Evolutionary conservation across 2,113 vertebrate genomes (phyloP).

Genomic region (Anser brachyrhynchus): DNA sequence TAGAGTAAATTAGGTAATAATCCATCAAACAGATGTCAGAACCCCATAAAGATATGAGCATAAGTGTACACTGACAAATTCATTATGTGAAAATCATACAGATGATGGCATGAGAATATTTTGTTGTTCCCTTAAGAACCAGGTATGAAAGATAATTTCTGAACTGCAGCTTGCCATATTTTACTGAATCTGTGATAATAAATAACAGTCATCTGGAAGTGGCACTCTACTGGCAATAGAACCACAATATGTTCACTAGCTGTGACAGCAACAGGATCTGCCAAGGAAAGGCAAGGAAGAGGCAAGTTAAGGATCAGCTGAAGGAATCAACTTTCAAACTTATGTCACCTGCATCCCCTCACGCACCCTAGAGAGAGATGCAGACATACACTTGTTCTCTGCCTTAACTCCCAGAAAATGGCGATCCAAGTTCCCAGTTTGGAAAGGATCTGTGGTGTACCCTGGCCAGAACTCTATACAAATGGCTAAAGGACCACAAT

Average conservation of each 20-base stretch:
- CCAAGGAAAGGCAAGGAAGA: background rate
- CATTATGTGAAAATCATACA: background rate
- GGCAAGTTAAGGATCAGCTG: background rate
- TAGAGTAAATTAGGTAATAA: conserved; percentile 58
- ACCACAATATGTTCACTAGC: background rate
- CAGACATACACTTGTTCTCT: background rate
- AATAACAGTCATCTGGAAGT: conserved; percentile 8
- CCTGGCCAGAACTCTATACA: background rate
- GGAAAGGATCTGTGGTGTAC: background rate
- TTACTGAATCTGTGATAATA: conserved; percentile 27
- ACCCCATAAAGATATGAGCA: background rate
- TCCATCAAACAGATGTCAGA: conserved; percentile 32
- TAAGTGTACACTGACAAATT: conserved; percentile 7
- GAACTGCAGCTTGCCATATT: conserved; percentile 12
- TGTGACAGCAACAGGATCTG: background rate
- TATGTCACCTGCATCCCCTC: background rate
- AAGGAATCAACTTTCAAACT: background rate
- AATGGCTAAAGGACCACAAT: background rate
- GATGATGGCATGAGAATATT: background rate
- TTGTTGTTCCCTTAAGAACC: background rate
- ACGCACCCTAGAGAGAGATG: background rate
- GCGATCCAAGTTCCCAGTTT: background rate
- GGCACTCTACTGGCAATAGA: background rate
- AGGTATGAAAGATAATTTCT: conserved; percentile 5
- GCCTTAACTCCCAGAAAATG: background rate